These are phyloP conservation scores for Urocitellus parryii DNA, from an alignment of 2,113 vertebrate species.

Conservation along the genomic window DNA sequence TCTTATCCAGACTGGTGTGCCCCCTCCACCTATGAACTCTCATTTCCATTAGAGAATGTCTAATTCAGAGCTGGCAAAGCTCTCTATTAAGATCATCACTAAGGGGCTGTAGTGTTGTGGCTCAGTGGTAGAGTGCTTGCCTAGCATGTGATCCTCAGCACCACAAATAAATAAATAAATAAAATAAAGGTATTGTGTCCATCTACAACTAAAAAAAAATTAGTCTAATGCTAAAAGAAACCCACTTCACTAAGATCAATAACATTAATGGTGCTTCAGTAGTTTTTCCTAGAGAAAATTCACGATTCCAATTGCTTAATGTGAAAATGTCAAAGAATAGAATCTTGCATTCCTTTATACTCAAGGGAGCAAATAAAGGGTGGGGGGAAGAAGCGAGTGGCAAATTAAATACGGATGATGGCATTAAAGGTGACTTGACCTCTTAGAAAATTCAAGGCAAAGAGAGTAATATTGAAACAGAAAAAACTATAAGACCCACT, in stretches of 20 bases:
- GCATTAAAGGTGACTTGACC: background rate
- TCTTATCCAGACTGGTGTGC: background rate
- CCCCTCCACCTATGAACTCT: background rate
- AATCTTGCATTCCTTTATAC: background rate
- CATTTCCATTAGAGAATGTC: background rate
- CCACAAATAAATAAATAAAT: no score
- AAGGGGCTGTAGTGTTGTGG: background rate
- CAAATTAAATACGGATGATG: background rate
- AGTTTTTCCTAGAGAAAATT: background rate
- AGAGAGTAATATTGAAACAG: background rate
- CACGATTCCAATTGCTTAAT: background rate
- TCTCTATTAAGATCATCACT: background rate
- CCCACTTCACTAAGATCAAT: background rate
- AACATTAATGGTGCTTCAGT: background rate
- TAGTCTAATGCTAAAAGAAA: no score
- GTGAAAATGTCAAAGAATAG: constrained; percentile 26
- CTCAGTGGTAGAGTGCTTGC: no score
- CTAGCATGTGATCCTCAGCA: no score
- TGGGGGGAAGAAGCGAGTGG: background rate
- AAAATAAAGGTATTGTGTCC: no score
- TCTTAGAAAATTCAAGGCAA: background rate
- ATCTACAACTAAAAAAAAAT: no score
- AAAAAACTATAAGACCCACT: background rate
- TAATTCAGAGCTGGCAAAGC: background rate
- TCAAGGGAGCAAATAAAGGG: background rate